Evolutionary conservation across 2,113 vertebrate species (phyloP), one percentile per base, ranked within the genome.

Genomic region (Trogon melanurus): DNA sequence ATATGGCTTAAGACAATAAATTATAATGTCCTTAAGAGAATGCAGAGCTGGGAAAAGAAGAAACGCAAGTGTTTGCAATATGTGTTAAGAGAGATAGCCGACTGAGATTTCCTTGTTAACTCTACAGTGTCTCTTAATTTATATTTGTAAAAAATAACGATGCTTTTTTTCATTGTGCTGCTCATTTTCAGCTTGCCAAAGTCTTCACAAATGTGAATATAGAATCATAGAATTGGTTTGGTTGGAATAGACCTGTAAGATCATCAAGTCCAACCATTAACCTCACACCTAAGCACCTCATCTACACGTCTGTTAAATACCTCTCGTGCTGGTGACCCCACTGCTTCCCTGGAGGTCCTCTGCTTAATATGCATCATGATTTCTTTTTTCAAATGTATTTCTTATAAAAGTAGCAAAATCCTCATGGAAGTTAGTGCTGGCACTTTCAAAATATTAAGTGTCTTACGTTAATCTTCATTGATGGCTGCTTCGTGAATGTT

Each of bases 1-100:
- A 89, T 88, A 89, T 5, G 85, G 34, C 32, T 89, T 65, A 65
- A 78, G 88, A 95, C 81, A 94, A 83, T 96, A 93, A 96, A 96
- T 96, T 89, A 65, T 84, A 82, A 74, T 64, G 50, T 73, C 69
- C 88, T 90, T 91, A 73, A 89, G 85, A 89, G 79, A 95, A 91
- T n/a, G 50, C 74, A 80, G 80, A 90, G 75, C 74, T 82, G 78
- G 85, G 83, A 88, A 73, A 84, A 96, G 85, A 94, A 91, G 60
- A 91, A 91, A 85, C 82, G 16, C 65, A 91, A 94, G 86, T 91
- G 69, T 93, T 91, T 89, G 69, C 66, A 94, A 88, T 45, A 80
- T 91, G 88, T 86, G 62, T 87, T 76, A 79, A 57, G 73, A 79
- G 72, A 85, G 82, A 88, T 79, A 91, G 56, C 67, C 80, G 58